These are phyloP conservation scores for Marasmarcha lunaedactyla DNA, from an alignment of 2,888 invertebrate genomes.

Conservation along the genomic window DNA sequence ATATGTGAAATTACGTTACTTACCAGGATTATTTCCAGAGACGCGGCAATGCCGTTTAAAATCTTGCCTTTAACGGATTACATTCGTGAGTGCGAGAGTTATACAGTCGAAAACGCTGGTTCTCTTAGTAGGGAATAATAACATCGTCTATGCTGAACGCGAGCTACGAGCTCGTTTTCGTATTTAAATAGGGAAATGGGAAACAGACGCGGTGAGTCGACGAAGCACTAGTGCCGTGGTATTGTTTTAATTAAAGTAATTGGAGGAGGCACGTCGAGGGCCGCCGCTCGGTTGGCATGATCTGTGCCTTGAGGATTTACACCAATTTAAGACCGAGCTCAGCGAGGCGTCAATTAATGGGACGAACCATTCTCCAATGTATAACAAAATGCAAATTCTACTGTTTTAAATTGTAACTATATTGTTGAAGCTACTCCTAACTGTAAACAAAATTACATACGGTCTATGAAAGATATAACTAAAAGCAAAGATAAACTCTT, in stretches of 20 bases:
- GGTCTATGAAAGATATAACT: background rate
- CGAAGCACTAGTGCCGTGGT: slow-evolving; percentile 61
- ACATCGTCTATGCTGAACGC: slow-evolving; percentile 60
- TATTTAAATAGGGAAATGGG: slow-evolving; percentile 70
- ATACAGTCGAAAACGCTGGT: slow-evolving; percentile 23
- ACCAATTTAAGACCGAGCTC: slow-evolving; percentile 61
- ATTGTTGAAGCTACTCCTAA: too few species aligned
- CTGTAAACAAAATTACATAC: too few species aligned
- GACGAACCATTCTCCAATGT: slow-evolving; percentile 35
- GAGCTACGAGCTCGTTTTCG: slow-evolving; percentile 61
- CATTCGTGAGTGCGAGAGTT: slow-evolving; percentile 3
- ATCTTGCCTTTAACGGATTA: background rate
- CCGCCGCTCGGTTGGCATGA: slow-evolving; percentile 55
- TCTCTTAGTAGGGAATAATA: slow-evolving; percentile 41
- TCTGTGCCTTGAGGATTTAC: slow-evolving; percentile 68
- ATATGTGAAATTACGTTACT: background rate
- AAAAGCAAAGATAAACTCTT: too few species aligned
- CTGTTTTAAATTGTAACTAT: slow-evolving; percentile 4
- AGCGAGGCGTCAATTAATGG: slow-evolving; percentile 57
- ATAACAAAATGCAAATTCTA: slow-evolving; percentile 22
- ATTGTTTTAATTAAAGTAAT: slow-evolving; percentile 72
- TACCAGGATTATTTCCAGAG: background rate
- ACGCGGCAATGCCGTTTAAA: background rate
- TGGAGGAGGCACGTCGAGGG: slow-evolving; percentile 65
- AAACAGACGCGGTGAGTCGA: slow-evolving; percentile 65